Base-by-base conservation (phyloP, 2,888 invertebrate genomes). In the Lepidocyrtoides sp. region DNA sequence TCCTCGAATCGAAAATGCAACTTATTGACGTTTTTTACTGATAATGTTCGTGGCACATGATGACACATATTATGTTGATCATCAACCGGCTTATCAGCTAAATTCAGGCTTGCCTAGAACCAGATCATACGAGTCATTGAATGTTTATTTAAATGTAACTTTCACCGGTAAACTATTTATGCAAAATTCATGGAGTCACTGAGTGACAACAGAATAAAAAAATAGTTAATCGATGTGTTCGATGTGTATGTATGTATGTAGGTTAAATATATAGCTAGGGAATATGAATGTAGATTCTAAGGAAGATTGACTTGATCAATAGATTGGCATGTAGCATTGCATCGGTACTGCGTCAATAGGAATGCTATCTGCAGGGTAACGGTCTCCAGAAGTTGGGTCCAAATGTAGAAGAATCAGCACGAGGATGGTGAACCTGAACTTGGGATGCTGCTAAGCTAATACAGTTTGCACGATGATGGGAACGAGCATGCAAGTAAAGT, bases 341-440 rank as follows among this genome's bases (percentile, higher is more conserved):
- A 51, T 51, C n/a, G 41, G 41, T 41, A 41, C 10, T 7, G 54
- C 14, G 26, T 29, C 17, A 72, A 66, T 86, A 82, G 86, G 89
- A 86, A 92, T 93, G 94, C 94, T 94, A 94, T 93, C 94, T 93
- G 84, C 60, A 92, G n/a, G 89, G 91, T 54, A 85, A 88, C 32
- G 93, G 93, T 93, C 93, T 91, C 94, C 93, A 93, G 75, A 93
- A 94, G 72, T 93, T 89, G 20, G 93, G 93, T 69, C 93, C 93
- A 63, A 93, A 93, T 10, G 82, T 93, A 41, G 89, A 44, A 36
- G 85, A 82, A 17, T 91, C 69, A 69, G 91, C 54, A 72, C 87
- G 87, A 51, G 86, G 91, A 82, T 51, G 17, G n/a, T 82, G 84
- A 87, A 89, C 82, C 54, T 83, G 82, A 44, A 82, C 86, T 79